phyloP scores from a whole-genome alignment of 2,113 vertebrate genomes.

The Varanus salvator region DNA sequence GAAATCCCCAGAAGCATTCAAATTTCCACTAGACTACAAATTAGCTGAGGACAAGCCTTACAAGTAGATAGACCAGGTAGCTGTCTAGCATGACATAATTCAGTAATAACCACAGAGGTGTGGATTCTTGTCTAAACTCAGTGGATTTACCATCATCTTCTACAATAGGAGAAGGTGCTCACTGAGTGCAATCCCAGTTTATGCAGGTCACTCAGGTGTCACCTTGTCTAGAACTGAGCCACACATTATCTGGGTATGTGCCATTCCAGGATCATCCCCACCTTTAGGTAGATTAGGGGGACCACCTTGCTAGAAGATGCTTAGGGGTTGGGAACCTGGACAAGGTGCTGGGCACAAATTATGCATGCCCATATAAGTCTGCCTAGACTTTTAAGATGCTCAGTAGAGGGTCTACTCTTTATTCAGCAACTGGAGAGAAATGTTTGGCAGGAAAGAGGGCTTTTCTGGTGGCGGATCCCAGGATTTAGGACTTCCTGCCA shows the following conservation, averaged over 20 bases:
- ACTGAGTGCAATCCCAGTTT: too few species aligned
- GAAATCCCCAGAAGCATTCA: constrained; percentile 47
- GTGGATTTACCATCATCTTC: not conserved
- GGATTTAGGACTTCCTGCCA: too few species aligned
- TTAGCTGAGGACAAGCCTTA: not conserved
- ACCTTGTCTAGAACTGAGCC: not conserved
- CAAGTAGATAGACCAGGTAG: not conserved
- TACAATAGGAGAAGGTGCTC: not conserved
- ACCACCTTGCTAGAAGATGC: not conserved
- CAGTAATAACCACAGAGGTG: not conserved
- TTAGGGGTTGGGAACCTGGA: not conserved
- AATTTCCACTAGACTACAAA: constrained; percentile 39
- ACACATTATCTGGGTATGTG: constrained; percentile 8
- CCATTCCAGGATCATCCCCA: constrained; percentile 2
- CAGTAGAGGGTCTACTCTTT: too few species aligned
- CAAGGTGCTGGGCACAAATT: not conserved
- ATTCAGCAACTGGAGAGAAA: too few species aligned
- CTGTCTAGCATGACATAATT: not conserved
- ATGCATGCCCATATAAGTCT: too few species aligned
- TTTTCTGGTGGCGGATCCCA: too few species aligned
- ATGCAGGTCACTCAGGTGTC: not conserved
- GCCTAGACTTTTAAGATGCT: too few species aligned
- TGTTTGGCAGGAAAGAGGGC: too few species aligned
- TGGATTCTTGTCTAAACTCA: not conserved
- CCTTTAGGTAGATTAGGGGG: not conserved